Percentiles rank a stretch among this genome's conserved stretches.
Evolutionary conservation across 2,797 vertebrate species (phyloP).

Genomic region (Myotis daubentonii): DNA sequence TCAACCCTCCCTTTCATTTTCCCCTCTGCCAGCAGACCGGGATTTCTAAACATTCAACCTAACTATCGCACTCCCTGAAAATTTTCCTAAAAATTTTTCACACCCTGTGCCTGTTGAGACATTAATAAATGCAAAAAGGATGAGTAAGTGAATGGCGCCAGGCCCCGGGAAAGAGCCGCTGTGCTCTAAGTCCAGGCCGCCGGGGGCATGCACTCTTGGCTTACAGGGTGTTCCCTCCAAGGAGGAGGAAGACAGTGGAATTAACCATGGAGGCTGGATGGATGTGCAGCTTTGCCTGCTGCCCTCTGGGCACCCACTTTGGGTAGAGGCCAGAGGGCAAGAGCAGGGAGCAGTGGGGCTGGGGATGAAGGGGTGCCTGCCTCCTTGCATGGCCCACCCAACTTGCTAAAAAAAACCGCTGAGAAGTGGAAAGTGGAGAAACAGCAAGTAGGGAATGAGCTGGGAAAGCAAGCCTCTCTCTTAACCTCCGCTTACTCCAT

Average conservation of each 20-base stretch:
- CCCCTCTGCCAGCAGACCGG: not conserved
- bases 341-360: not conserved
- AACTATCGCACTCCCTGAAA: not conserved
- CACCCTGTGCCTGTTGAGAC: not conserved
- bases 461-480: rapidly evolving
- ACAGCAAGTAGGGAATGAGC: not conserved
- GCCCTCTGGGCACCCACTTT: rapidly evolving
- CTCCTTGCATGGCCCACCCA: rapidly evolving
- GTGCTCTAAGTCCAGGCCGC: not conserved
- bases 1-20: not conserved
- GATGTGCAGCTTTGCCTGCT: rapidly evolving
- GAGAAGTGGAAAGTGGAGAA: not conserved
- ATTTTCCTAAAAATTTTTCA: not conserved
- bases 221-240: not conserved
- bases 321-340: not conserved
- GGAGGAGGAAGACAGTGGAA: not conserved
- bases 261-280: not conserved
- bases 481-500: rapidly evolving
- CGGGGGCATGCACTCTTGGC: not conserved
- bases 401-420: not conserved
- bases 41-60: slow-evolving; percentile 37
- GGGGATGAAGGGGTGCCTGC: not conserved
- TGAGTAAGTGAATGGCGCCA: not conserved
- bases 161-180: not conserved
- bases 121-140: not conserved